A percentile compares a stretch with the other conserved stretches of the same genome.
Conservation (phyloP, 2,797 vertebrate genomes). For the Myripristis murdjan region DNA sequence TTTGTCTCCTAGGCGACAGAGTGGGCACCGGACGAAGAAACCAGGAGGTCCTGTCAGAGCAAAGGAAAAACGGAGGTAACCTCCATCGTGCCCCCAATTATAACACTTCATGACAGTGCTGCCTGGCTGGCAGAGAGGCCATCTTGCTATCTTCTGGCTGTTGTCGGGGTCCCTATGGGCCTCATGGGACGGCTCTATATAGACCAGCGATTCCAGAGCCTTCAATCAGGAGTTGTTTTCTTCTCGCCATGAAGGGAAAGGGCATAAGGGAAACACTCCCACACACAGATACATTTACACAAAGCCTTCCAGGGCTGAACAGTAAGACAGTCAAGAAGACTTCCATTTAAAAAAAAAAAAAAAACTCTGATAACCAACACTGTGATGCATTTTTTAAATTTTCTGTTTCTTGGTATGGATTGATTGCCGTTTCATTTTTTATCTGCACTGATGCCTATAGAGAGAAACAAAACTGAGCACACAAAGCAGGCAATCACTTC, state of each 20-base stretch:
- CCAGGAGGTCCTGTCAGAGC: conserved; percentile 97
- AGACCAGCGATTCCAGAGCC: conserved; percentile 53
- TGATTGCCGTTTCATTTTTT: conserved; percentile 55
- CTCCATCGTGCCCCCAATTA: conserved; percentile 65
- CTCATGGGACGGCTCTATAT: conserved; percentile 42
- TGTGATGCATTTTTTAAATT: conserved; percentile 29
- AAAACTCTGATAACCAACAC: conserved; percentile 47
- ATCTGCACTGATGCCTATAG: conserved; percentile 25
- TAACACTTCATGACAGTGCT: conserved; percentile 60
- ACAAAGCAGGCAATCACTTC: conserved; percentile 56
- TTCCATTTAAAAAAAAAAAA: conserved; percentile 30
- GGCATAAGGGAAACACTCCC: conserved; percentile 23
- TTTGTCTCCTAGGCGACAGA: conserved; percentile 92
- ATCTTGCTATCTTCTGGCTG: conserved; percentile 58
- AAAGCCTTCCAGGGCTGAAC: conserved; percentile 16
- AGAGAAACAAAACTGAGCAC: conserved; percentile 33
- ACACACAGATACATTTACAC: not conserved
- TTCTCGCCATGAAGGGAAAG: conserved; percentile 20
- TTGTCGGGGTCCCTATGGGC: conserved; percentile 41
- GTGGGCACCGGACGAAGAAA: conserved; percentile 97
- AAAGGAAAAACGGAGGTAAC: conserved; percentile 98
- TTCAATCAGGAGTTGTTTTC: conserved; percentile 66
- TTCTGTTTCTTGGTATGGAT: conserved; percentile 40
- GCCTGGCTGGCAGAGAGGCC: conserved; percentile 46
- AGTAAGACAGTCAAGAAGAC: conserved; percentile 28